phyloP scores from a whole-genome alignment of 2,113 vertebrate genomes.

The Plectropomus leopardus region DNA sequence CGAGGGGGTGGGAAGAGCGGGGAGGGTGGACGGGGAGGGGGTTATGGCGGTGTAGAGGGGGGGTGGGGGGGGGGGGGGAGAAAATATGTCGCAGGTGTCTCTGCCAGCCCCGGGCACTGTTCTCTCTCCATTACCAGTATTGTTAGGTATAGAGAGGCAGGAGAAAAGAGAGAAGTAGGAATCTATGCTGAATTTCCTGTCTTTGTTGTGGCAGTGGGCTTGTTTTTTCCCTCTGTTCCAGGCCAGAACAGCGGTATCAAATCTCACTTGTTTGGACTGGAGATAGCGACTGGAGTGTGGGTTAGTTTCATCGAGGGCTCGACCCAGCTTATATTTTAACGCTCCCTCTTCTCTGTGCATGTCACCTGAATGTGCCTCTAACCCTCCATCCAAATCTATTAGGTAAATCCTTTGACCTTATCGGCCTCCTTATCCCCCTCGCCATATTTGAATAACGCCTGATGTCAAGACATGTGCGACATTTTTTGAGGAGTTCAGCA shows the following conservation, averaged over 20 bases:
- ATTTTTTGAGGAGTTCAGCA: slow-evolving; percentile 54
- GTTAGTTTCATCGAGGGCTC: slow-evolving; percentile 61
- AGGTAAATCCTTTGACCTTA: slow-evolving; percentile 78
- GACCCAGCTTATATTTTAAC: slow-evolving; percentile 62
- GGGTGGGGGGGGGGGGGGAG: slow-evolving; percentile 47
- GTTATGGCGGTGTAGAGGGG: slow-evolving; percentile 2
- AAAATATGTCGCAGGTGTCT: slow-evolving; percentile 86
- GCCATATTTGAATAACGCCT: slow-evolving; percentile 65
- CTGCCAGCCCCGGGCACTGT: slow-evolving; percentile 84
- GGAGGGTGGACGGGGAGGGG: slow-evolving; percentile 37
- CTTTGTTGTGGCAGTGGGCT: slow-evolving; percentile 80
- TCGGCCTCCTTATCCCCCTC: slow-evolving; percentile 40
- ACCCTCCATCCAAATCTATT: slow-evolving; percentile 76
- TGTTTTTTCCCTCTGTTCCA: slow-evolving; percentile 84
- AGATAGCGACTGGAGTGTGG: slow-evolving; percentile 63
- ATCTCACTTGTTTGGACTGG: slow-evolving; percentile 83
- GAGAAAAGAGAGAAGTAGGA: slow-evolving; percentile 83
- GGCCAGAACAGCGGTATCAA: slow-evolving; percentile 80
- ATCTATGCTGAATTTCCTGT: slow-evolving; percentile 83
- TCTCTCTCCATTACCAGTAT: slow-evolving; percentile 84
- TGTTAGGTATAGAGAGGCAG: slow-evolving; percentile 76
- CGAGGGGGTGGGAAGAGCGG: slow-evolving; percentile 75
- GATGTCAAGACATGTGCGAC: slow-evolving; percentile 48
- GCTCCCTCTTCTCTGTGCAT: slow-evolving; percentile 68
- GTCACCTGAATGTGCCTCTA: slow-evolving; percentile 63